A percentile compares a stretch with the other conserved stretches of the same genome.
phyloP scores from a whole-genome alignment of 2,888 invertebrate genomes.

The Zootermopsis nevadensis region DNA sequence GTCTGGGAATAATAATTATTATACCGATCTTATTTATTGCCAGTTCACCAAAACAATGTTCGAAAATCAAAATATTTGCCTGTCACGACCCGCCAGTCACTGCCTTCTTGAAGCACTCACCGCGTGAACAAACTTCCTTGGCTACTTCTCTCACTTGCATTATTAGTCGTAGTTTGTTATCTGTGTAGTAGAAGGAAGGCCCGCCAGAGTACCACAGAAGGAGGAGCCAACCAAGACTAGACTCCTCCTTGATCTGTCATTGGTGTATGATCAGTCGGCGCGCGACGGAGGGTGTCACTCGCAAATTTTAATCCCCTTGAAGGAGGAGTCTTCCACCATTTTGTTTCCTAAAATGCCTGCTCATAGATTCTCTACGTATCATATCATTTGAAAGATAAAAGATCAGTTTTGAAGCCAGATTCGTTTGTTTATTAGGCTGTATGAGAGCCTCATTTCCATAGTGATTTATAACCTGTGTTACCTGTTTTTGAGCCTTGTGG shows the following conservation, averaged over 20 bases:
- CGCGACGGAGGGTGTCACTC: conserved; percentile 25
- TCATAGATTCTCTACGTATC: conserved; percentile 1
- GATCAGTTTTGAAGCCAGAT: background rate
- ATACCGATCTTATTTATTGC: background rate
- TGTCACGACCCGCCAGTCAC: background rate
- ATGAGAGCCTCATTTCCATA: background rate
- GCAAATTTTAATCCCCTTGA: background rate
- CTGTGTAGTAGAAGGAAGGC: conserved; percentile 9
- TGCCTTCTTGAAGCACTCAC: conserved; percentile 7
- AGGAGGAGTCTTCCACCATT: conserved; percentile 33
- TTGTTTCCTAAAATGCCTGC: conserved; percentile 25
- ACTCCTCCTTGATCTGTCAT: background rate
- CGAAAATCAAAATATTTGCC: conserved; percentile 1
- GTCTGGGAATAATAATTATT: background rate
- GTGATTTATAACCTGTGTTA: background rate
- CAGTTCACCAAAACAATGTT: background rate
- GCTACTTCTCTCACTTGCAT: background rate
- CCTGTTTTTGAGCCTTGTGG: background rate
- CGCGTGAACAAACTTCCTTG: background rate
- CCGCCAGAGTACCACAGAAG: background rate
- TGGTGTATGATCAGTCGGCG: conserved; percentile 7
- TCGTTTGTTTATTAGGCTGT: background rate
- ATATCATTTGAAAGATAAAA: background rate
- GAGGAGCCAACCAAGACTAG: background rate
- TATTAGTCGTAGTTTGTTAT: background rate